phyloP scores from a whole-genome alignment of 2,797 vertebrate species.

The Sebastes taczanowskii region DNA sequence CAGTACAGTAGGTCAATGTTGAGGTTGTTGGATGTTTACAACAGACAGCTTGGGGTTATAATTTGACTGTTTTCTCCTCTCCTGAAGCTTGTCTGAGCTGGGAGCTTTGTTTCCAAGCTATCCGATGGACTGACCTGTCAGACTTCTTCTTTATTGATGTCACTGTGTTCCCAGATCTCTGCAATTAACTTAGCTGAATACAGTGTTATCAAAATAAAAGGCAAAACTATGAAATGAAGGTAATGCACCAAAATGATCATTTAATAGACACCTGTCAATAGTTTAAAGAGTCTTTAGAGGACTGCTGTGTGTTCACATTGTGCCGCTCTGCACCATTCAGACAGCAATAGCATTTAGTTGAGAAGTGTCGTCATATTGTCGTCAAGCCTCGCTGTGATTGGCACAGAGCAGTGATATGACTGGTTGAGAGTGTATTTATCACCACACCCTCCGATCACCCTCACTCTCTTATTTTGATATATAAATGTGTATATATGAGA shows the following conservation, averaged over 20 bases:
- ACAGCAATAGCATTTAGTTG: neutral
- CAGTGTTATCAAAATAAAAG: neutral
- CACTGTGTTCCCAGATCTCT: neutral
- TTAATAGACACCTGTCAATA: too few relatives aligned
- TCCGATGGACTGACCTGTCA: neutral
- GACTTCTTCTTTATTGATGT: neutral
- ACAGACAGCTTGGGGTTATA: too few relatives aligned
- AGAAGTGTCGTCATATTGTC: neutral
- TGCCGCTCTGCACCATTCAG: neutral
- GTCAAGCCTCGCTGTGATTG: neutral
- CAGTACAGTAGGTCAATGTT: too few relatives aligned
- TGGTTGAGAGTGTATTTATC: too few relatives aligned
- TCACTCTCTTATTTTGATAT: too few relatives aligned
- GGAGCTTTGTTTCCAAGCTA: neutral
- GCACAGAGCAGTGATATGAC: too few relatives aligned
- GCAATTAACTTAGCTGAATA: neutral
- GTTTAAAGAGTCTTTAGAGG: neutral
- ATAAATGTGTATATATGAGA: too few relatives aligned
- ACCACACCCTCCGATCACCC: too few relatives aligned
- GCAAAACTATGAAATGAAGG: too few relatives aligned
- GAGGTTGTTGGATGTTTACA: too few relatives aligned
- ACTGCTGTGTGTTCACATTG: neutral
- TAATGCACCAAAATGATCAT: neutral
- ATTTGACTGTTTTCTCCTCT: neutral
- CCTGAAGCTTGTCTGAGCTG: neutral